Conservation (phyloP, 2,888 invertebrate genomes). For the Clivina fossor region DNA sequence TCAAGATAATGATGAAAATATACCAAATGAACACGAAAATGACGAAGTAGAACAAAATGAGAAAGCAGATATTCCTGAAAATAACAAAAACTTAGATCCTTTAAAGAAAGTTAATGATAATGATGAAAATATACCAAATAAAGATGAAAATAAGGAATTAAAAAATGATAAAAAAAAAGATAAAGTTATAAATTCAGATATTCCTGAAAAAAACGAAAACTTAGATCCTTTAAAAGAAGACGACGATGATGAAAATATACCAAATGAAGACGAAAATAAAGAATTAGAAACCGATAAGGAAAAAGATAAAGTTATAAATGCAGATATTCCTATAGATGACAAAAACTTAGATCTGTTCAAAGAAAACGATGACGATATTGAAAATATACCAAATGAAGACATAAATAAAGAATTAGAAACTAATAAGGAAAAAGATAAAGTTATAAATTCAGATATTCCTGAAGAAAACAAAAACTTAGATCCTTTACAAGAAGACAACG, state of each 20-base stretch:
- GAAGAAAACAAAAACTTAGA: not conserved
- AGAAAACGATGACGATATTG: not conserved
- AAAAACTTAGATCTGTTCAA: too few species aligned
- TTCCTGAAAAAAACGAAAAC: not conserved
- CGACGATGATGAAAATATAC: not conserved
- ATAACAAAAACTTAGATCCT: not conserved
- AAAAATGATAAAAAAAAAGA: not conserved
- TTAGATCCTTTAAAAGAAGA: not conserved
- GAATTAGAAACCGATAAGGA: not conserved
- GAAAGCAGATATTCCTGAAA: not conserved
- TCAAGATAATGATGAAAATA: constrained; percentile 1
- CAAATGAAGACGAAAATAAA: not conserved
- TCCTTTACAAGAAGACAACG: not conserved
- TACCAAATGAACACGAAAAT: not conserved
- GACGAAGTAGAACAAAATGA: not conserved
- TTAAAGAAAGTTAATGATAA: not conserved
- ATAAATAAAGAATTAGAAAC: constrained; percentile 3
- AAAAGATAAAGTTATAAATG: not conserved
- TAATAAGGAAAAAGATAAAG: not conserved
- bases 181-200: not conserved
- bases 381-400: not conserved
- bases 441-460: not conserved
- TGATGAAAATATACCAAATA: not conserved
- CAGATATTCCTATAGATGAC: not conserved
- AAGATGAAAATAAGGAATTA: not conserved